Base-by-base conservation (phyloP, 2,888 invertebrate genomes). In the Myopa testacea region DNA sequence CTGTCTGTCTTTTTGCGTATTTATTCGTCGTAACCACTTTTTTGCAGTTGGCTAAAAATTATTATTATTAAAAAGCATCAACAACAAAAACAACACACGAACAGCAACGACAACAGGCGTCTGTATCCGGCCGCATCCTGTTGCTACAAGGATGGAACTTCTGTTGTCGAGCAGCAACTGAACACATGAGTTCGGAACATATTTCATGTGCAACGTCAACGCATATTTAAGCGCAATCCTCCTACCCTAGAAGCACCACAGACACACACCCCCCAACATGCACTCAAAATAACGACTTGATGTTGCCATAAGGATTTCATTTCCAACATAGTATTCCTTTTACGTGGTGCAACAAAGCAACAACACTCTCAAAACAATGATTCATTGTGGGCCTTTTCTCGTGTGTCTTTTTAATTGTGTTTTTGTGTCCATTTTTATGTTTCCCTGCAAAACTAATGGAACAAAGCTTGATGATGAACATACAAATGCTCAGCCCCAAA, bases 41-140 rank as follows among this genome's bases (percentile, higher is more conserved):
- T 40, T 60, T 40, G 45, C 40, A 60, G 40, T 40, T 19, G 40
- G 72, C 40, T 73, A 7, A 26, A 38, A 63, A 63, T 63, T 62
- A 73, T 50, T 40, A 63, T 73, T 45, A 62, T 63, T 73, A 73
- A 45, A 58, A 73, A 73, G 45, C 62, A 6, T 19, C 62, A 4
- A 26, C 26, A 10, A n/a, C 58, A 6, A 19, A 72, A 40, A 55
- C 60, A 72, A 19, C 60, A 60, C 40, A 58, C 60, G 58, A 60
- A 19, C 38, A 19, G 60, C 19, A 12, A 58, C n/a, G 16, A 60
- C n/a, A 72, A 40, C 14, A 38, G 55, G 16, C 58, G 16, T 58
- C n/a, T n/a, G 71, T 16, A 14, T 37, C 8, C 34, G 14, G 40
- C 37, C 38, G n/a, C 10, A 62, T 73, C 73, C 62, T 73, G 73